Evolutionary conservation across 2,888 invertebrate species (phyloP), one percentile per base, ranked within the genome.

Genomic region (Hydriomena furcata): DNA sequence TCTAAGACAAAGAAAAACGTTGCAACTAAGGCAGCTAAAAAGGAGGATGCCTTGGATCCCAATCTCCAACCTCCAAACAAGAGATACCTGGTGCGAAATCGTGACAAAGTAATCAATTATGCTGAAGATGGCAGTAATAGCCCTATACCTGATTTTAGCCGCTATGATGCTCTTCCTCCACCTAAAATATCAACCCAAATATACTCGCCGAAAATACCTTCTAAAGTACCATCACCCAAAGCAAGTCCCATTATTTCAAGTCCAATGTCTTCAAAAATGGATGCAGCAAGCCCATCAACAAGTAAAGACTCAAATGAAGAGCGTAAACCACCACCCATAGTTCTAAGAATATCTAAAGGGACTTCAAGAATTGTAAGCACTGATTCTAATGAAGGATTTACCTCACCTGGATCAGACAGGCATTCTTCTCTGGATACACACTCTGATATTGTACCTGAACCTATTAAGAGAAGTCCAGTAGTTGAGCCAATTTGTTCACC

Each of bases 291-390:
- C 65, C 91, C 91, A 13, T 86, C 85, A 35, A 88, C 88, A 28
- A 89, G 87, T 67, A 90, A 88, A 72, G 89, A 91, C 44, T 64
- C 79, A 34, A 82, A 74, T 76, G 90, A 90, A 51, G 90, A 90
- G 61, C 76, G 85, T 23, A 91, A 91, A 61, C 94, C 95, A 78
- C 96, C 96, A 32, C 97, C 97, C 13, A 97, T 97, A 71, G 96
- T 97, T 44, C 87, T 97, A 58, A 92, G 97, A 84, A 97, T 97
- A 92, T 96, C 96, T 61, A 95, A 96, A 84, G 93, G 93, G 40
- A 93, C 93, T 47, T 93, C 93, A 38, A 91, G 93, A 61, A 90
- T 93, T 73, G 92, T 93, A 45, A 93, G 93, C 70, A 93, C 93
- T 41, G 93, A 93, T 68, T 93, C 93, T 48, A 93, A 93, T 84